A percentile compares a stretch with the other conserved stretches of the same genome.
Evolutionary conservation across 1,140 invertebrate genomes (phyloP).

Genomic region (Pectinophora gossypiella): DNA sequence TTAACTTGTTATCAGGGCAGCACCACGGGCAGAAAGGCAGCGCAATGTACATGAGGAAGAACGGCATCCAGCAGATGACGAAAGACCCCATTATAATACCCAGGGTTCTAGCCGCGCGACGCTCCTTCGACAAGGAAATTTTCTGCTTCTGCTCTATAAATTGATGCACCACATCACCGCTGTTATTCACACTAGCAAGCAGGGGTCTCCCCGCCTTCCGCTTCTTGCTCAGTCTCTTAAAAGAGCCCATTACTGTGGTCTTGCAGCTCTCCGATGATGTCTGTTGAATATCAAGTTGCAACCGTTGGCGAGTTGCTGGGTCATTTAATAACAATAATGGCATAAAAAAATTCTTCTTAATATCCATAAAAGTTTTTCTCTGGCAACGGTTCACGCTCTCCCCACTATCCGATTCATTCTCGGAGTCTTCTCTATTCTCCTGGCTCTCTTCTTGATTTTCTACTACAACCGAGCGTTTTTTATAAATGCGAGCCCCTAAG

Average conservation of each 20-base stretch:
- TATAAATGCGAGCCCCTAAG: slow-evolving; percentile 82
- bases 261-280: slow-evolving; percentile 14
- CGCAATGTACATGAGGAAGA: slow-evolving; percentile 95
- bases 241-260: slow-evolving; percentile 14
- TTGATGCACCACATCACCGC: slow-evolving; percentile 81
- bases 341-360: slow-evolving; percentile 34
- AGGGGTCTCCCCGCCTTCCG: slow-evolving; percentile 20
- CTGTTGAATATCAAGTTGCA: slow-evolving; percentile 19
- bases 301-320: slow-evolving; percentile 16
- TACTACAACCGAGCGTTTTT: slow-evolving; percentile 37
- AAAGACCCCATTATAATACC: slow-evolving; percentile 95
- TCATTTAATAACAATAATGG: slow-evolving; percentile 27
- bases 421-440: slow-evolving; percentile 55
- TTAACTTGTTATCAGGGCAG: slow-evolving; percentile 82
- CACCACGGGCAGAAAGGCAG: slow-evolving; percentile 86
- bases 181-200: slow-evolving; percentile 40
- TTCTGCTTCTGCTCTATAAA: slow-evolving; percentile 94
- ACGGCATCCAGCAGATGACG: slow-evolving; percentile 95
- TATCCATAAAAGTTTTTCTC: slow-evolving; percentile 28
- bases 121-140: slow-evolving; percentile 92
- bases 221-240: slow-evolving; percentile 21
- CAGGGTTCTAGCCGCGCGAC: slow-evolving; percentile 90
- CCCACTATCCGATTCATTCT: slow-evolving; percentile 37
- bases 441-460: slow-evolving; percentile 38
- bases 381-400: slow-evolving; percentile 26